These are phyloP conservation scores for Patiria pectinifera DNA, from an alignment of 53 echinoderm and acorn worm species.

Conservation along the genomic window DNA sequence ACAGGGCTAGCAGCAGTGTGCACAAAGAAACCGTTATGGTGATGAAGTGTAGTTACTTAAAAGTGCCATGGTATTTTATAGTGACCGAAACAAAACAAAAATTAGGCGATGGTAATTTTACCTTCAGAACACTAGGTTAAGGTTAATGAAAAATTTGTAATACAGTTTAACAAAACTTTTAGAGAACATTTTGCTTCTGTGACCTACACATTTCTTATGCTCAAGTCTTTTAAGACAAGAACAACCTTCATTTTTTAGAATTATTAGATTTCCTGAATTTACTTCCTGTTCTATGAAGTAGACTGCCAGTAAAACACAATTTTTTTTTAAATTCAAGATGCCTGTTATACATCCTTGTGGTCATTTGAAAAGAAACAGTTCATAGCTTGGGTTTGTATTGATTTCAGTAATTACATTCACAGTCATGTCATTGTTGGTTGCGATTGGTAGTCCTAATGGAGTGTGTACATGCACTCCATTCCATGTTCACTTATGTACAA, in stretches of 20 bases:
- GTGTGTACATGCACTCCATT: conserved; percentile 28
- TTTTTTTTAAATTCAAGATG: no score
- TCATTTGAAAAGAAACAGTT: neutral
- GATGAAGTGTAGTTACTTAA: neutral
- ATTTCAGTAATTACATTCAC: neutral
- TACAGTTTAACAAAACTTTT: neutral
- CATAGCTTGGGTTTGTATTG: neutral
- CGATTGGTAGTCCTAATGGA: conserved; percentile 13
- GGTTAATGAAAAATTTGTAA: neutral
- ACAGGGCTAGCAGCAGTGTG: conserved; percentile 8
- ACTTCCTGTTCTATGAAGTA: neutral
- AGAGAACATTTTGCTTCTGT: neutral
- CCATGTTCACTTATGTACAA: neutral
- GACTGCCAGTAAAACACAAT: no score
- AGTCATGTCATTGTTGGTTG: neutral
- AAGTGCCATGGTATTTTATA: neutral
- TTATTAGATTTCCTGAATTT: neutral
- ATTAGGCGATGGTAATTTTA: neutral
- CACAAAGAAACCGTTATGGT: conserved; percentile 24
- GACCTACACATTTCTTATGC: neutral
- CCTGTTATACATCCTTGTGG: neutral
- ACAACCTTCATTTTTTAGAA: neutral
- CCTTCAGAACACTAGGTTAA: neutral
- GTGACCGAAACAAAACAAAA: neutral
- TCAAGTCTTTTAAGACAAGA: neutral